Conservation (phyloP, 2,888 invertebrate species). For the Hyalella azteca region DNA sequence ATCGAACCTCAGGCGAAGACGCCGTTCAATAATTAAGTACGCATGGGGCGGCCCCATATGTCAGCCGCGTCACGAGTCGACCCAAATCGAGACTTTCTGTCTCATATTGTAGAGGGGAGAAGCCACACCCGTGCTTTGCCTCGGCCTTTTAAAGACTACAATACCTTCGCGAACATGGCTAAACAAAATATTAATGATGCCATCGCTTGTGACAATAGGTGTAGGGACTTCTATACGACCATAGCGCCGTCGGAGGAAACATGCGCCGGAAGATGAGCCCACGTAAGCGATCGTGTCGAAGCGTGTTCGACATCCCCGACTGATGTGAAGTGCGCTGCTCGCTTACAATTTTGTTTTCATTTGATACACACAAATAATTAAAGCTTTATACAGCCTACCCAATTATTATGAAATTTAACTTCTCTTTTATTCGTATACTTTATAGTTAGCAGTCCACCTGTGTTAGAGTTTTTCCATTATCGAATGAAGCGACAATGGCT, state of each 20-base stretch:
- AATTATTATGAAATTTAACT: too few relatives aligned
- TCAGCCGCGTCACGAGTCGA: conserved; percentile 29
- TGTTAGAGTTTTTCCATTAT: too few relatives aligned
- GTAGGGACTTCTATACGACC: not conserved
- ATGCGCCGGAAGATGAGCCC: not conserved
- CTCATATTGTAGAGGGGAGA: conserved; percentile 29
- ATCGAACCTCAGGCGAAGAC: not conserved
- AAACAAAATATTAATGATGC: conserved; percentile 36
- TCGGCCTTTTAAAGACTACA: conserved; percentile 30
- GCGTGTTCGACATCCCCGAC: conserved; percentile 3
- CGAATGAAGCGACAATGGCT: too few relatives aligned
- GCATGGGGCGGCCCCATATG: not conserved
- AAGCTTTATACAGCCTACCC: too few relatives aligned
- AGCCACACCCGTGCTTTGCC: conserved; percentile 20
- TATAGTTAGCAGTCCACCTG: too few relatives aligned
- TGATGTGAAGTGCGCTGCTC: too few relatives aligned
- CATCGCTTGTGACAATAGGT: conserved; percentile 33
- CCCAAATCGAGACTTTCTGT: conserved; percentile 37
- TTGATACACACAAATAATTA: too few relatives aligned
- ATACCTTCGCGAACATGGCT: conserved; percentile 27
- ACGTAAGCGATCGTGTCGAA: conserved; percentile 13
- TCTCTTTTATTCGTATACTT: too few relatives aligned
- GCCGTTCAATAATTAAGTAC: conserved; percentile 19
- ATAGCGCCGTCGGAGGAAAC: conserved; percentile 3
- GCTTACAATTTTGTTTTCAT: too few relatives aligned